A percentile compares a stretch with the other conserved stretches of the same genome.
These are phyloP conservation scores for Paramormyrops hopkinsi DNA, from an alignment of 2,797 vertebrate species.

Conservation along the genomic window DNA sequence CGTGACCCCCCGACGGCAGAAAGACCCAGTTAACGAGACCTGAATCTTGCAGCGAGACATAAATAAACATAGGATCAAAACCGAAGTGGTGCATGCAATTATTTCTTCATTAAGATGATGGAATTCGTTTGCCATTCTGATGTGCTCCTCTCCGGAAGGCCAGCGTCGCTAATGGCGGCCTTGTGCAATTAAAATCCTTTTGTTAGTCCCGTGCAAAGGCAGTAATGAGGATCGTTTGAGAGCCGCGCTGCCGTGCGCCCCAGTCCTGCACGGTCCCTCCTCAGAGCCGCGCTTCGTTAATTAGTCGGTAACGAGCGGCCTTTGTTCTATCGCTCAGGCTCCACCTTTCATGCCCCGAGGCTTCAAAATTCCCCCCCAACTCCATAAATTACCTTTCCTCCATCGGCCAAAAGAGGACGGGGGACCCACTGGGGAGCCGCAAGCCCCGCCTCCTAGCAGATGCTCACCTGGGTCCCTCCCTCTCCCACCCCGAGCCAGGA, in stretches of 20 bases:
- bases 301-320: slow-evolving; percentile 2
- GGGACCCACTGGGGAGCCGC: neutral
- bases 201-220: neutral
- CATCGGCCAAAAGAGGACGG: neutral
- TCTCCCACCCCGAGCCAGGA: neutral
- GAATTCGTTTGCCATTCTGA: slow-evolving; percentile 8
- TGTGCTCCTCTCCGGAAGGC: neutral
- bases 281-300: slow-evolving; percentile 8
- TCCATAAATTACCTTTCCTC: neutral
- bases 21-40: neutral
- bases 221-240: slow-evolving; percentile 1
- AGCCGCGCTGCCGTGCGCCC: neutral
- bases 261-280: neutral
- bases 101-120: slow-evolving; percentile 14
- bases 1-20: too few relatives aligned
- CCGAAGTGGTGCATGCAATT: neutral
- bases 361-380: neutral
- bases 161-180: neutral
- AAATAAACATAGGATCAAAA: neutral
- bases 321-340: neutral
- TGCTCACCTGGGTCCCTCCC: neutral
- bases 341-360: slow-evolving; percentile 5
- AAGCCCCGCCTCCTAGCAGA: neutral
- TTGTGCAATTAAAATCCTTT: slow-evolving; percentile 14
- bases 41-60: neutral